Evolutionary conservation across 2,113 vertebrate species (phyloP).

Genomic region (Cyprinodon brontotheroides): DNA sequence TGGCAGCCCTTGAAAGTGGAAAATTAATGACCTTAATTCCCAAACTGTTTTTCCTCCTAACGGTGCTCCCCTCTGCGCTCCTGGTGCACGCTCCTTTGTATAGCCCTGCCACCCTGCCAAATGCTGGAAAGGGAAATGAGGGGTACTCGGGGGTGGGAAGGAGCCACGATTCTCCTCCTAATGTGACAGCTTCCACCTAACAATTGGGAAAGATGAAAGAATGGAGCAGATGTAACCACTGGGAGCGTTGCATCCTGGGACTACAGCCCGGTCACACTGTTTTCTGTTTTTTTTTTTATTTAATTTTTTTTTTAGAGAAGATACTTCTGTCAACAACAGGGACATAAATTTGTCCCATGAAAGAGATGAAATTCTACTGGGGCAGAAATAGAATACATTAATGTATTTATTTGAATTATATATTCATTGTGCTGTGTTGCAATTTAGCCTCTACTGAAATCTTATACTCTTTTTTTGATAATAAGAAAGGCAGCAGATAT

Average conservation of each 20-base stretch:
- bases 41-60: constrained; percentile 98
- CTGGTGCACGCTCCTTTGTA: constrained; percentile 90
- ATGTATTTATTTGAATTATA: constrained; percentile 71
- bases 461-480: constrained; percentile 39
- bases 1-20: constrained; percentile 99
- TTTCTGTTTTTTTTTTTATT: constrained; percentile 36
- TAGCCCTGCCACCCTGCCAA: constrained; percentile 92
- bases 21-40: constrained; percentile 99
- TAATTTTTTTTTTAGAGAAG: constrained; percentile 55
- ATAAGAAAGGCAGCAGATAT: constrained; percentile 27
- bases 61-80: constrained; percentile 90
- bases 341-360: constrained; percentile 80
- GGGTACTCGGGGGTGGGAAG: constrained; percentile 83
- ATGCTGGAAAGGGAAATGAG: constrained; percentile 88
- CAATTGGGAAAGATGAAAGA: constrained; percentile 96
- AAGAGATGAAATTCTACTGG: constrained; percentile 72
- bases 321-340: constrained; percentile 76
- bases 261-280: constrained; percentile 79
- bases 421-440: constrained; percentile 56
- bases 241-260: constrained; percentile 96
- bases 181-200: constrained; percentile 98
- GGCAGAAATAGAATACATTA: constrained; percentile 74
- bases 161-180: constrained; percentile 91
- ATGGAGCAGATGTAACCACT: constrained; percentile 97
- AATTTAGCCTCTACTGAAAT: constrained; percentile 51